A percentile compares a stretch with the other conserved stretches of the same genome.
These are phyloP conservation scores for Amblyteles armatorius DNA, from an alignment of 2,888 invertebrate species.

Conservation along the genomic window DNA sequence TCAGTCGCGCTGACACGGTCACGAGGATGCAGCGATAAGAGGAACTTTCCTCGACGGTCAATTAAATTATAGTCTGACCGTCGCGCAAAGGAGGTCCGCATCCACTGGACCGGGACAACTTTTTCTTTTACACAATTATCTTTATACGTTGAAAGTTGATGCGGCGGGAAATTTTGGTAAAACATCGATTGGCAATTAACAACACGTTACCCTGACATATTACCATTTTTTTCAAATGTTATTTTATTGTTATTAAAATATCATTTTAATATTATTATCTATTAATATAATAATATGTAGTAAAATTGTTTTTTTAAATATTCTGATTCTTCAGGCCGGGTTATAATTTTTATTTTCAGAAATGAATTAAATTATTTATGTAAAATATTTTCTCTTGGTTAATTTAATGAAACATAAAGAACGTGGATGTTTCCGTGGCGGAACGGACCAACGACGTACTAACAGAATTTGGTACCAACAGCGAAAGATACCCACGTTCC, in stretches of 20 bases:
- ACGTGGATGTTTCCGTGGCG: neutral
- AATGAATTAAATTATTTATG: too few relatives aligned
- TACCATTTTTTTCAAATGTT: too few relatives aligned
- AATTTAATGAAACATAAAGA: neutral
- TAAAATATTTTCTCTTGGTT: neutral
- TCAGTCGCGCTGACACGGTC: slow-evolving; percentile 3
- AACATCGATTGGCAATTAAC: neutral
- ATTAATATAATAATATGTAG: too few relatives aligned
- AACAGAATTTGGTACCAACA: neutral
- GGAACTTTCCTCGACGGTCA: neutral
- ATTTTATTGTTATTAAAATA: too few relatives aligned
- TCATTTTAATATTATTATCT: too few relatives aligned
- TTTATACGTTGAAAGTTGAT: neutral
- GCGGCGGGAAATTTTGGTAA: neutral
- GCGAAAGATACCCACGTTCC: neutral
- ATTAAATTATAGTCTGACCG: slow-evolving; percentile 6
- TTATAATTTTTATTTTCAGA: too few relatives aligned
- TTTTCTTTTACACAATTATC: neutral
- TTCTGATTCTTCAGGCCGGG: too few relatives aligned
- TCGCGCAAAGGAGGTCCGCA: neutral
- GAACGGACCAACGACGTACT: neutral
- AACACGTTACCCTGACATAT: too few relatives aligned
- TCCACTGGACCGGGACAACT: neutral
- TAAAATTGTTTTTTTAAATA: too few relatives aligned
- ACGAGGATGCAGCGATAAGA: slow-evolving; percentile 3